Conservation (phyloP, 1,140 invertebrate genomes). For the Meloidogyne exigua region DNA sequence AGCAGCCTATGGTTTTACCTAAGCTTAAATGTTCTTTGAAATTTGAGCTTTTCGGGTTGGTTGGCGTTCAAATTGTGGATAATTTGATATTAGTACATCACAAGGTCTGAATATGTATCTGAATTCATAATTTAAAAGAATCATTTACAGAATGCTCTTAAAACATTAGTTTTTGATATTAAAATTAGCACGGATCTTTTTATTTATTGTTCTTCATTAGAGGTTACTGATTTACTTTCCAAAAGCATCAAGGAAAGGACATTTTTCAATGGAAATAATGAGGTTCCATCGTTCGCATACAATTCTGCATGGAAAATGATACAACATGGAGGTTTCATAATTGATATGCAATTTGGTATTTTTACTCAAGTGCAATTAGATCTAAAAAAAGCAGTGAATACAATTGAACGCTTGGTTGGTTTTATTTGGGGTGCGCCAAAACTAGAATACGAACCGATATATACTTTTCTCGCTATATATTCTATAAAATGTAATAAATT, state of each 20-base stretch:
- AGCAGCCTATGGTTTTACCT: constrained; percentile 5
- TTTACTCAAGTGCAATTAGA: neutral
- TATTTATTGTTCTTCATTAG: neutral
- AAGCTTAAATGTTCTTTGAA: neutral
- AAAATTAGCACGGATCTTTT: neutral
- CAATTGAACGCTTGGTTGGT: neutral
- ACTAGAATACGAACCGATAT: no score
- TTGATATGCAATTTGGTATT: constrained; percentile 17
- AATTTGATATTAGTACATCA: constrained; percentile 16
- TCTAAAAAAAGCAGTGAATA: neutral
- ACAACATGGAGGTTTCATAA: neutral
- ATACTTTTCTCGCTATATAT: no score
- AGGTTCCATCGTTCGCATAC: constrained; percentile 3
- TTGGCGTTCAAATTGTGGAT: constrained; percentile 21
- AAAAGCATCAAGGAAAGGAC: neutral
- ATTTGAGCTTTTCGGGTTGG: constrained; percentile 16
- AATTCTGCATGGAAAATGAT: constrained; percentile 22
- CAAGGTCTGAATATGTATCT: constrained; percentile 16
- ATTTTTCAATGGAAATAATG: neutral
- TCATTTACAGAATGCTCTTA: neutral
- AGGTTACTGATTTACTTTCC: neutral
- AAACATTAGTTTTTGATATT: constrained; percentile 22
- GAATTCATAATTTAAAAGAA: neutral
- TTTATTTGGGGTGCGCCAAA: neutral
- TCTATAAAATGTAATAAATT: no score